A percentile compares a stretch with the other conserved stretches of the same genome.
These are phyloP conservation scores for Gambusia yucatana DNA, from an alignment of 2,797 vertebrate species.

Conservation along the genomic window DNA sequence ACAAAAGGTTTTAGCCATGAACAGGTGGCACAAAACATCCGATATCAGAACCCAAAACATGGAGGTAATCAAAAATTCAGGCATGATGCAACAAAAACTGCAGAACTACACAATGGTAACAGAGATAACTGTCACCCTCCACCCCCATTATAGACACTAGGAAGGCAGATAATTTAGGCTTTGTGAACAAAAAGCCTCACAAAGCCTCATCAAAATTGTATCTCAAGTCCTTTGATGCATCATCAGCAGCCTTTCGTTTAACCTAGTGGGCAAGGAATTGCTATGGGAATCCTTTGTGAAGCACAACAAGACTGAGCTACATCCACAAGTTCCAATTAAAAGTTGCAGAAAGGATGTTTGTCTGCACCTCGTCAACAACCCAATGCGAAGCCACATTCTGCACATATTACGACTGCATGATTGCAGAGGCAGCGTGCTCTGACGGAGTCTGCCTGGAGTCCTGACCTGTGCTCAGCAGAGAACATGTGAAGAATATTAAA, in stretches of 20 bases:
- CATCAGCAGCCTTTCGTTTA: neutral
- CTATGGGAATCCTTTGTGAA: conserved; percentile 2
- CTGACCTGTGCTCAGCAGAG: conserved; percentile 1
- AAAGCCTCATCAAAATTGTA: neutral
- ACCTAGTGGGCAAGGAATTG: neutral
- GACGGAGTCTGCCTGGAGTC: neutral
- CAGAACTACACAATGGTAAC: neutral
- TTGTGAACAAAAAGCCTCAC: neutral
- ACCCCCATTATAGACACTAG: neutral
- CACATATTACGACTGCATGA: neutral
- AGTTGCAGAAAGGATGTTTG: conserved; percentile 4
- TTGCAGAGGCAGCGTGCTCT: neutral
- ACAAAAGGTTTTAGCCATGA: neutral
- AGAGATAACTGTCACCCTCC: neutral
- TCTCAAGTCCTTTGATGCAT: neutral
- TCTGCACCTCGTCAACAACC: neutral
- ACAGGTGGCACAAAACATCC: neutral
- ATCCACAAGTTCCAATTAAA: conserved; percentile 4
- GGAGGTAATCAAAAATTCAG: neutral
- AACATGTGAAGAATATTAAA: neutral
- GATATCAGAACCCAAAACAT: neutral
- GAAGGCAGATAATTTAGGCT: neutral
- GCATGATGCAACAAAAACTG: neutral
- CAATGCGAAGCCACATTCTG: conserved; percentile 2
- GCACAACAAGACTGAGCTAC: neutral